Base-by-base conservation (phyloP, 2,113 vertebrate species). In the Syngnathus scovelli region DNA sequence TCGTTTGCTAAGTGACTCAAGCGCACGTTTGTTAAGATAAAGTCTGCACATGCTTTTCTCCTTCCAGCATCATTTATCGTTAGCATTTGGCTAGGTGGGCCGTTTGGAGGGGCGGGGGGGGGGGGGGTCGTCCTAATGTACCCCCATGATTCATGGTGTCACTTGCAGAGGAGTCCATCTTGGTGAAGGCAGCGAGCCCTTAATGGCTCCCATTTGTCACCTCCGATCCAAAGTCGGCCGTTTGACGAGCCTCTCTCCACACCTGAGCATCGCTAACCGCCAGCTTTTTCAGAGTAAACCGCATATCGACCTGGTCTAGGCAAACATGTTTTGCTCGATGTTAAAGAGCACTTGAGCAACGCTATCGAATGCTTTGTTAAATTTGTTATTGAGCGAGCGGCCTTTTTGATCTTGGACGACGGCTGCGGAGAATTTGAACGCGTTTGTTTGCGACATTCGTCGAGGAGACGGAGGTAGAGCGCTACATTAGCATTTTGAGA, bases 41-140 rank as follows among this genome's bases (percentile, higher is more conserved):
- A 46, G 37, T 67, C 37, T 18, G 51, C 56, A 67, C 51, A 61
- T 69, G 64, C 60, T 43, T 76, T 79, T 64, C 64, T 37, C 61
- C 64, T 55, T 7, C 36, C 44, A 74, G 77, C 65, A 67, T 78
- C 72, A 78, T 85, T 71, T 71, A 77, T 80, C 68, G 81, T 69
- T 64, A 73, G 66, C 70, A 43, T 84, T 71, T 16, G 21, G 41
- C 81, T 71, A 39, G 59, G 19, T 9, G 61, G 12, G 39, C 13
- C 23, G 10, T 44, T 12, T 1, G 16, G 16, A 15, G 33, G 15
- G 0, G 37, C 18, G 15, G 18, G 2, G 37, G 69, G 82, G 67
- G 76, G 76, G 71, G 82, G 67, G 76, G 76, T 69, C 27, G 69
- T 67, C 66, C 76, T 81, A 56, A 64, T 18, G 60, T 72, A 46